Percentiles rank a stretch among this genome's conserved stretches.
These are phyloP conservation scores for Styela plicata DNA, from an alignment of 23 tunicate genomes.

Conservation along the genomic window DNA sequence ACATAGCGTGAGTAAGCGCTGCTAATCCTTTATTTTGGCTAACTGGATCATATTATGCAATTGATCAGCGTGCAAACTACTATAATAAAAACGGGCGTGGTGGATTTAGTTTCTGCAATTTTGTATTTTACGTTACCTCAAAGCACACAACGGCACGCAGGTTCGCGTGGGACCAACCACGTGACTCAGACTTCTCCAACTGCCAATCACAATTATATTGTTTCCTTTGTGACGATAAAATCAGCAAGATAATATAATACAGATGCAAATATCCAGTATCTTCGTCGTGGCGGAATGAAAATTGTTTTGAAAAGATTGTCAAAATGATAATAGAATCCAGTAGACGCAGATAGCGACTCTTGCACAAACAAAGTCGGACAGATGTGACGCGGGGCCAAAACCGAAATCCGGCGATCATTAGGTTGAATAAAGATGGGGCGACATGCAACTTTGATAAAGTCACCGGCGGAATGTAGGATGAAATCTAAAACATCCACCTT, in stretches of 20 bases:
- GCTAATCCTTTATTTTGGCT: background rate
- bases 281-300: background rate
- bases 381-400: background rate
- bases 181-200: background rate
- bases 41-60: background rate
- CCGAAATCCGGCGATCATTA: background rate
- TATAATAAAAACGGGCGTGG: background rate
- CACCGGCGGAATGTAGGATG: background rate
- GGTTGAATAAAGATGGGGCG: background rate
- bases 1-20: background rate
- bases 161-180: background rate
- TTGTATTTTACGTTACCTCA: background rate
- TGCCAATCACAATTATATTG: background rate
- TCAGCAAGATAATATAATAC: background rate
- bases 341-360: background rate
- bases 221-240: background rate
- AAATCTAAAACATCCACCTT: background rate
- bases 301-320: background rate
- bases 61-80: background rate
- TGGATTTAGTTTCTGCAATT: background rate
- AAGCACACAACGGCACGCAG: background rate
- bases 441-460: background rate
- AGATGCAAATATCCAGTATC: background rate
- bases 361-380: background rate
- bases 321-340: background rate